These are phyloP conservation scores for Drymodes brunneopygia DNA, from an alignment of 2,113 vertebrate species.

Conservation along the genomic window DNA sequence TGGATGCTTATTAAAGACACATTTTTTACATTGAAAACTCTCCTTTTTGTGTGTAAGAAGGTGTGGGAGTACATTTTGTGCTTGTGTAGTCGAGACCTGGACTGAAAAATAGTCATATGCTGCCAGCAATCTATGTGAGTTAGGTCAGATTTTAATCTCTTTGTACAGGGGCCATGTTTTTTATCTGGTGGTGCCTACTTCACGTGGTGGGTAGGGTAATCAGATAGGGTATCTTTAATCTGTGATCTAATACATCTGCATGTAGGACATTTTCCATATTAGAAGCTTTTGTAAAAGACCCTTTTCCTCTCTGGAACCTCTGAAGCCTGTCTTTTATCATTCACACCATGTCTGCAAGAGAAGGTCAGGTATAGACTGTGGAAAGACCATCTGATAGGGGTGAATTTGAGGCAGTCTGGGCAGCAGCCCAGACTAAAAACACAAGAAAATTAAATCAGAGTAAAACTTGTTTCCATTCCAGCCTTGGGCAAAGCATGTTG, in stretches of 20 bases:
- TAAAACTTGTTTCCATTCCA: neutral
- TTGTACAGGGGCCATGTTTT: neutral
- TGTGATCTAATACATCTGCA: neutral
- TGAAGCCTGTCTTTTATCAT: neutral
- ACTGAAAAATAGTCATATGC: neutral
- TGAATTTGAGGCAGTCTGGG: neutral
- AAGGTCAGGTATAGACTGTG: neutral
- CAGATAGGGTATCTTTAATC: neutral
- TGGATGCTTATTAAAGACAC: neutral
- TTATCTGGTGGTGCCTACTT: neutral
- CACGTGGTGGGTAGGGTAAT: neutral
- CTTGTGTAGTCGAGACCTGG: neutral
- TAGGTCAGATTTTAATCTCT: conserved; percentile 32
- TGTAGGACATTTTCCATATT: neutral
- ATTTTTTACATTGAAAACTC: neutral
- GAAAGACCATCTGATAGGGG: neutral
- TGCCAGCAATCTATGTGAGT: neutral
- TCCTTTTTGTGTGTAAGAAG: neutral
- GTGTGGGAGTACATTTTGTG: neutral
- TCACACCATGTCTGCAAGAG: neutral
- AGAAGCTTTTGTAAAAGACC: neutral
- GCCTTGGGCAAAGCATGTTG: neutral
- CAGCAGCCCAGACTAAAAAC: neutral
- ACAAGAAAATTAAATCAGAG: neutral
- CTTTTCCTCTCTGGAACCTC: neutral